Evolutionary conservation across 64 coral and sea anemone species (phyloP), one percentile per base, ranked within the genome.

Genomic region (Pocillopora damicornis): DNA sequence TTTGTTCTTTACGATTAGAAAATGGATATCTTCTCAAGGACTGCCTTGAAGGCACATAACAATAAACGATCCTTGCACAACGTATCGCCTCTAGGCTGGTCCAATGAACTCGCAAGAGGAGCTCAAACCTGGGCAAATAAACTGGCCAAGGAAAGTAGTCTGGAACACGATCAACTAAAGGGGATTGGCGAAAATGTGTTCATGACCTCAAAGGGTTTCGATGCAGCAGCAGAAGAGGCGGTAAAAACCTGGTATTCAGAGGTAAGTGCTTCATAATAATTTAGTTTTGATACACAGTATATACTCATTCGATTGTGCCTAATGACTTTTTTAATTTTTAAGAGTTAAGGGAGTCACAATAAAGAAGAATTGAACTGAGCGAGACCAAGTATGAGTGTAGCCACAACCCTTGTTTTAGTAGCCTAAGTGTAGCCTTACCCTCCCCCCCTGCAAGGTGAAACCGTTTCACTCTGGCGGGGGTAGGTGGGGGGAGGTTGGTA

Each of bases 181-280:
- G 42, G 89, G 67, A 79, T 88, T 61, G 94, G 94, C 0, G 94
- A 96, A 69, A 96, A 96, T 78, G 73, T 96, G 0, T 89, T 87
- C 26, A 87, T 92, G 82, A 71, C 80, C 16, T 92, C 86, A 61
- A 81, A 83, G 75, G 89, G 59, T 36, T 88, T 94, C 68, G 95
- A 98, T 42, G 42, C 23, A 22, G 89, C 91, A 4, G 96, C 85
- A 34, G 79, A 74, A 62, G 87, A 94, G 26, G 96, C 96, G 6
- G 79, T 77, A 0, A 75, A 92, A 58, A 88, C 20, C 17, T 98
- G 96, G 96, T 98, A 98, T 37, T 82, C 80, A 5, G 96, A 98
- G 80, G 88, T 98, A 95, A 56, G 12, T 77, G 15, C 18, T 20
- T 18, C 11, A 77, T 37, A 26, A 16, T 36, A 78, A 10, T 20